These are phyloP conservation scores for Gobiocypris rarus DNA, from an alignment of 2,113 vertebrate species.

Conservation along the genomic window DNA sequence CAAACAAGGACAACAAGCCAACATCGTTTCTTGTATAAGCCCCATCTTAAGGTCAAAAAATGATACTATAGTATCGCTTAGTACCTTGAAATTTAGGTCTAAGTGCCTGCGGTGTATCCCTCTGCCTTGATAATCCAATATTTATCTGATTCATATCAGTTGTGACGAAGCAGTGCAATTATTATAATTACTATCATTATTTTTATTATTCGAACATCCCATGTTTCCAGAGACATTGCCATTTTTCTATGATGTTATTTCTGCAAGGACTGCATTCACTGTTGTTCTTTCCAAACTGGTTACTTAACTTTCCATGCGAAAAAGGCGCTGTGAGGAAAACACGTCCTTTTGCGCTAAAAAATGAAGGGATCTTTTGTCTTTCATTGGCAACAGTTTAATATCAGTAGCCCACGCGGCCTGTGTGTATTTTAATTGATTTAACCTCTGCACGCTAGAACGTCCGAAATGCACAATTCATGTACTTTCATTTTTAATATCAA, in stretches of 20 bases:
- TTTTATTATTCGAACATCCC: constrained; percentile 59
- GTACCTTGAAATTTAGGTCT: constrained; percentile 23
- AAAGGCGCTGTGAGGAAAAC: constrained; percentile 68
- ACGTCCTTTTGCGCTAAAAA: constrained; percentile 71
- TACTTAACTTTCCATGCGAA: constrained; percentile 68
- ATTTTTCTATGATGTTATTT: constrained; percentile 61
- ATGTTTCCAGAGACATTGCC: constrained; percentile 57
- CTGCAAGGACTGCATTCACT: constrained; percentile 79
- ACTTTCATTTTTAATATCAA: constrained; percentile 86
- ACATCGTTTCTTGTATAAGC: background rate
- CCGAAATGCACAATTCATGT: constrained; percentile 85
- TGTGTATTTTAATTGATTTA: constrained; percentile 82
- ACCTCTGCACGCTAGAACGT: constrained; percentile 83
- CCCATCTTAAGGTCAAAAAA: background rate
- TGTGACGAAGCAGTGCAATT: constrained; percentile 81
- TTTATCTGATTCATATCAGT: constrained; percentile 72
- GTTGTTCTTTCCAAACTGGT: constrained; percentile 73
- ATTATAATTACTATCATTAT: constrained; percentile 65
- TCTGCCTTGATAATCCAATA: constrained; percentile 30
- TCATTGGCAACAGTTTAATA: constrained; percentile 70
- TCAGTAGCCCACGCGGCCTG: constrained; percentile 78
- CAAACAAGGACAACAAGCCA: background rate
- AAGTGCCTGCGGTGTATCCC: constrained; percentile 31
- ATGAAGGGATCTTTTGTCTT: constrained; percentile 73
- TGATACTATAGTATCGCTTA: constrained; percentile 19